Base-by-base conservation (phyloP, 1,140 invertebrate species). In the Drosophila virilis region DNA sequence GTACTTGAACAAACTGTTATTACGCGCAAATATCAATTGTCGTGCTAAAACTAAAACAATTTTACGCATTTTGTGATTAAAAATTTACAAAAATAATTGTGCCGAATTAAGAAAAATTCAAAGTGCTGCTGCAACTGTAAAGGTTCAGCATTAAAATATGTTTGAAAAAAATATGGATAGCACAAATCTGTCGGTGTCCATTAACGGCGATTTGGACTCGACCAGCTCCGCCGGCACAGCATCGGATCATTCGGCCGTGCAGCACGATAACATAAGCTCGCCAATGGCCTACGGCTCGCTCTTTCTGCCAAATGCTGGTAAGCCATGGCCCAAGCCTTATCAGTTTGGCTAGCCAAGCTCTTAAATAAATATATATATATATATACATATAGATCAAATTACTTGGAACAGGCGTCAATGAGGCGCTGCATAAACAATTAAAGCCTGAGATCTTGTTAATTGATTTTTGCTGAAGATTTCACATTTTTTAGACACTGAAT, bases 191-290 rank as follows among this genome's bases (percentile, higher is more conserved):
- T 91, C 88, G 43, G 85, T 85, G 4, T 85, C 85, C 13, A 81
- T 91, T 2, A 71, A 75, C 58, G 91, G 91, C 7, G 91, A 92
- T 54, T 71, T 92, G 69, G 91, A 92, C 38, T 92, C 91, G 0
- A 92, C 91, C 28, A 92, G 91, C 64, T 92, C 91, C 80, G 91
- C 72, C 77, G 91, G 91, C 78, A 91, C 91, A 7, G 84, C 76
- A 22, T 92, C 91, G 28, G 91, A 92, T 43, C 90, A 92, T 68
- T 91, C 91, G 7, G 76, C 89, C 15, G 73, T 76, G 43, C 86
- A 91, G 37, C 91, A 92, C 60, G 91, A 91, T 64, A 84, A 81
- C 32, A 83, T 91, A n/a, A 92, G 86, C 54, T 92, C 91, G 8
- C 89, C 91, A 1, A 82, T 91, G 68, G 84, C 89, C 66, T 92